These are phyloP conservation scores for Phyllopteryx taeniolatus DNA, from an alignment of 2,113 vertebrate species.

Conservation along the genomic window DNA sequence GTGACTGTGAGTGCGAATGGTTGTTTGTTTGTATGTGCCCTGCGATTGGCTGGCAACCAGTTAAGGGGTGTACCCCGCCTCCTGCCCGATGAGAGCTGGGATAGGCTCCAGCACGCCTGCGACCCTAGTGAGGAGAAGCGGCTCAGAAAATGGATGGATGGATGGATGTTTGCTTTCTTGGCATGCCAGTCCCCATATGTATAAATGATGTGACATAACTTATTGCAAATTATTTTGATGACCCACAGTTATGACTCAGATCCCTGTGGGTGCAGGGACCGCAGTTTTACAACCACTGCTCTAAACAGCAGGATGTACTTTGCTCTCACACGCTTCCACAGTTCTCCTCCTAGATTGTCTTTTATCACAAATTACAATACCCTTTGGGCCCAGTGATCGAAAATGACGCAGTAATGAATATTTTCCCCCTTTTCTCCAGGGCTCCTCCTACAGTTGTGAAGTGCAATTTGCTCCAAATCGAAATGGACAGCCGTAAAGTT, in stretches of 20 bases:
- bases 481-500: neutral
- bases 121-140: too few relatives aligned
- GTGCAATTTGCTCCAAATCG: neutral
- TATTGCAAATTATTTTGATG: neutral
- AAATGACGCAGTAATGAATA: neutral
- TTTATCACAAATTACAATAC: conserved; percentile 21
- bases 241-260: neutral
- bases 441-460: neutral
- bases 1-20: too few relatives aligned
- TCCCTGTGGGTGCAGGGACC: neutral
- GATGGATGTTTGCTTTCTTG: neutral
- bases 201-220: neutral
- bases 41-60: too few relatives aligned
- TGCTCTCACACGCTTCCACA: conserved; percentile 8
- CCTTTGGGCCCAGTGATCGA: conserved; percentile 35
- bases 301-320: conserved; percentile 35
- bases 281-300: neutral
- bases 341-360: conserved; percentile 12
- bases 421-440: neutral
- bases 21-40: too few relatives aligned
- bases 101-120: too few relatives aligned
- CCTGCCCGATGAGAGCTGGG: too few relatives aligned
- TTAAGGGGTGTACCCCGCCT: too few relatives aligned
- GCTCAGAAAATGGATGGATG: too few relatives aligned
- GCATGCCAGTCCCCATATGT: neutral